These are phyloP conservation scores for Bambusicola thoracicus DNA, from an alignment of 2,113 vertebrate genomes.

Conservation along the genomic window DNA sequence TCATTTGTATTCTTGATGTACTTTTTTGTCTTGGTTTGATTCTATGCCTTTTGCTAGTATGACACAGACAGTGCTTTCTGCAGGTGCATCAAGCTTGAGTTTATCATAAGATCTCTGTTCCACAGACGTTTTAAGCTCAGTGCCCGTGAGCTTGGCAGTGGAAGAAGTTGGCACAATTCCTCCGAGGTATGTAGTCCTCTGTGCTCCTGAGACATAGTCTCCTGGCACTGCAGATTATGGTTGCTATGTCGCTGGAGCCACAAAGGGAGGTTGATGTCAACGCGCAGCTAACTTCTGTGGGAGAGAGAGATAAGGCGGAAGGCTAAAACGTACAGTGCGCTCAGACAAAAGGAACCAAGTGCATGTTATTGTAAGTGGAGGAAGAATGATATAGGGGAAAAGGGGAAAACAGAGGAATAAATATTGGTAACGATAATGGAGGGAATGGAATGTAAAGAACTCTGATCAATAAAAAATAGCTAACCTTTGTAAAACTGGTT, in stretches of 20 bases:
- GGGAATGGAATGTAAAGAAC: neutral
- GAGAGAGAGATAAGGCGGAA: neutral
- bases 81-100: neutral
- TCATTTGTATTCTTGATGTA: neutral
- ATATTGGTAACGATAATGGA: neutral
- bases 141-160: neutral
- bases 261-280: neutral
- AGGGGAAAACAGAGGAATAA: neutral
- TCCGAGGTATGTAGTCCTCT: neutral
- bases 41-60: neutral
- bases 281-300: neutral
- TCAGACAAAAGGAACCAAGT: neutral
- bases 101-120: neutral
- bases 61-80: neutral
- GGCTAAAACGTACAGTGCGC: neutral
- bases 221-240: neutral
- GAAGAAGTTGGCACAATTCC: neutral
- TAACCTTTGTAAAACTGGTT: neutral
- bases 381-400: rapidly evolving
- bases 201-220: rapidly evolving
- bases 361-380: neutral
- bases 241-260: neutral
- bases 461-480: neutral
- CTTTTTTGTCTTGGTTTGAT: neutral
- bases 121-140: neutral